phyloP scores from a whole-genome alignment of 64 coral and sea anemone species.

The Porites lutea region DNA sequence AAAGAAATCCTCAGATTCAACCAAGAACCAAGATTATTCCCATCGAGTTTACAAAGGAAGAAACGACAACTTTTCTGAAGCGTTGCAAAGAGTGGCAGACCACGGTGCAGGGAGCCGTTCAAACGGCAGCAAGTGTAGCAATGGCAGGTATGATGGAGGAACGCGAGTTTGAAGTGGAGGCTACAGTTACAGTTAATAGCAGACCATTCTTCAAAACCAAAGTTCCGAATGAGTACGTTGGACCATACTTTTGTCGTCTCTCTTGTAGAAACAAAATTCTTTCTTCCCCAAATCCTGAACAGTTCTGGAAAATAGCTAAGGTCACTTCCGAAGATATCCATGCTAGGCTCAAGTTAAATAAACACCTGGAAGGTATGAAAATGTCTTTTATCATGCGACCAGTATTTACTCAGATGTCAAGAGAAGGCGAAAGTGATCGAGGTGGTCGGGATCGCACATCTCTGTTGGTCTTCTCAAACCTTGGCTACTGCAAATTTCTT shows the following conservation, averaged over 20 bases:
- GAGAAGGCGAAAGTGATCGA: neutral
- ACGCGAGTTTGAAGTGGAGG: neutral
- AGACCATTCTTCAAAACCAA: neutral
- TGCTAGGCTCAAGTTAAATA: neutral
- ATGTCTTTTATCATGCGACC: neutral
- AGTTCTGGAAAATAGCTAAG: constrained; percentile 1
- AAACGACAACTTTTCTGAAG: neutral
- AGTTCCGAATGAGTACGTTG: constrained; percentile 5
- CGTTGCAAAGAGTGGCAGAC: neutral
- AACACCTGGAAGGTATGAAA: neutral
- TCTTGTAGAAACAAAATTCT: too few relatives aligned
- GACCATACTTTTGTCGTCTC: neutral
- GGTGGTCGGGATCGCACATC: neutral
- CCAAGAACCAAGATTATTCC: constrained; percentile 9
- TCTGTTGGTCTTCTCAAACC: neutral
- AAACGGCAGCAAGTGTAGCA: neutral
- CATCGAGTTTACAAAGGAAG: neutral
- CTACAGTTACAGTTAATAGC: neutral
- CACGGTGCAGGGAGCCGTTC: constrained; percentile 5
- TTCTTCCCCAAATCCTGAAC: neutral
- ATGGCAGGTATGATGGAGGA: neutral
- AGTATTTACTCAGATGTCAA: neutral
- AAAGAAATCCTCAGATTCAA: neutral
- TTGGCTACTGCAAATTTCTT: neutral
- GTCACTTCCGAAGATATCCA: neutral